Evolutionary conservation across 1,140 invertebrate genomes (phyloP).

Genomic region (Mactra quadrangularis): DNA sequence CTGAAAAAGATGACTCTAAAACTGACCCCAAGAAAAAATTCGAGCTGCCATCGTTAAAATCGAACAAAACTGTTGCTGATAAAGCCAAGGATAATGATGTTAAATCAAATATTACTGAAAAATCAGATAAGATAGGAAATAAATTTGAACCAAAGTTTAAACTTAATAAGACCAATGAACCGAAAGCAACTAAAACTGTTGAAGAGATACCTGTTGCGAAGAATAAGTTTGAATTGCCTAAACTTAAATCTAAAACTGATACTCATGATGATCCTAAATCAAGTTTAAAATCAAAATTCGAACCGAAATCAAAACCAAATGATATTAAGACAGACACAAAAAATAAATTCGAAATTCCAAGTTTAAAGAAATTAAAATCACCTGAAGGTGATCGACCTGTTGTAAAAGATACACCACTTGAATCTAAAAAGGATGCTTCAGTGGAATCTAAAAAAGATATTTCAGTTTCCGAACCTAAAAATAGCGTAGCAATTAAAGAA

Average conservation of each 20-base stretch:
- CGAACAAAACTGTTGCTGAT: constrained; percentile 9
- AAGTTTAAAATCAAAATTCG: constrained; percentile 8
- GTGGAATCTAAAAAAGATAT: neutral
- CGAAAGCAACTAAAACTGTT: neutral
- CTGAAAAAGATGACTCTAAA: constrained; percentile 29
- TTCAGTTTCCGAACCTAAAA: neutral
- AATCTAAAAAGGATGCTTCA: neutral
- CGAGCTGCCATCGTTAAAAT: constrained; percentile 41
- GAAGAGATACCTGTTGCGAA: constrained; percentile 14
- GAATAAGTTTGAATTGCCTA: constrained; percentile 43
- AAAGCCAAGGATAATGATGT: constrained; percentile 4
- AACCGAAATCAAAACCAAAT: constrained; percentile 13
- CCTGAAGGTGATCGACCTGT: neutral
- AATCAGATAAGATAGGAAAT: constrained; percentile 2
- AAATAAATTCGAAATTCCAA: constrained; percentile 35
- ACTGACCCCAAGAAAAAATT: constrained; percentile 22
- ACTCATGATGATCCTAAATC: neutral
- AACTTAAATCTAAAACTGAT: constrained; percentile 47
- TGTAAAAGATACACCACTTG: neutral
- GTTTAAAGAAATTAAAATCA: constrained; percentile 21
- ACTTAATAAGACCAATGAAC: constrained; percentile 7
- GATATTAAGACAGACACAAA: constrained; percentile 9
- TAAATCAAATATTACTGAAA: neutral
- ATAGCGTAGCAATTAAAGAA: neutral
- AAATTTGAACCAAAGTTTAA: constrained; percentile 51